Base-by-base conservation (phyloP, 2,797 vertebrate species). In the Erpetoichthys calabaricus region DNA sequence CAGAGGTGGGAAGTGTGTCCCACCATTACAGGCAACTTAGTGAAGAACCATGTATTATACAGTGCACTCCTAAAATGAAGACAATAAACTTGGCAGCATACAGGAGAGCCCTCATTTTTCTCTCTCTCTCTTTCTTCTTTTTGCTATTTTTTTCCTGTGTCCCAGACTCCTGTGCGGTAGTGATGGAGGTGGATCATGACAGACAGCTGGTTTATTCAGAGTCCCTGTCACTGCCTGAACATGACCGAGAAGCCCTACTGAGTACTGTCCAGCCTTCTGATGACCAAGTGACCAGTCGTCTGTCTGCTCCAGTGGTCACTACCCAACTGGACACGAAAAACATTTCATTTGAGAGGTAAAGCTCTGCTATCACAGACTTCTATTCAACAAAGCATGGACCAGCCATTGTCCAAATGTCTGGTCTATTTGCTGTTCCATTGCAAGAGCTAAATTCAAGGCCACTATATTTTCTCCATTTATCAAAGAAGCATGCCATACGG, bases 131-230 rank as follows among this genome's bases (percentile, higher is more conserved):
- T 55, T 49, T n/a, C 55, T 45, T 45, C 59, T 57, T 50, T 53
- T 25, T 47, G 25, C 57, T 25, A 25, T 25, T 25, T 25, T 10
- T 4, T 43, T 44, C 57, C n/a, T 55, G 6, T 60, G 56, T 45
- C 1, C 45, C 70, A 94, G 94, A 92, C 62, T 88, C 90, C 58
- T 94, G 85, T 0, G 93, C 94, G 0, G 88, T 92, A 72, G 92
- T 98, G 75, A 97, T 98, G 91, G 95, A 98, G 78, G 92, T 98
- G 1, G 94, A 98, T 82, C 95, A 98, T 0, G 94, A 98, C 82
- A 85, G 89, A 66, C 86, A 89, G 58, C 83, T 94, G 75, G 93
- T 97, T n/a, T 95, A 91, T 76, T 88, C 86, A 0, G 94, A 98
- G 83, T 94, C 91, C 0, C 73, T 98, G 73, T 85, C 86, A 1